phyloP scores from a whole-genome alignment of 2,888 invertebrate species.

The Torymus auratus region DNA sequence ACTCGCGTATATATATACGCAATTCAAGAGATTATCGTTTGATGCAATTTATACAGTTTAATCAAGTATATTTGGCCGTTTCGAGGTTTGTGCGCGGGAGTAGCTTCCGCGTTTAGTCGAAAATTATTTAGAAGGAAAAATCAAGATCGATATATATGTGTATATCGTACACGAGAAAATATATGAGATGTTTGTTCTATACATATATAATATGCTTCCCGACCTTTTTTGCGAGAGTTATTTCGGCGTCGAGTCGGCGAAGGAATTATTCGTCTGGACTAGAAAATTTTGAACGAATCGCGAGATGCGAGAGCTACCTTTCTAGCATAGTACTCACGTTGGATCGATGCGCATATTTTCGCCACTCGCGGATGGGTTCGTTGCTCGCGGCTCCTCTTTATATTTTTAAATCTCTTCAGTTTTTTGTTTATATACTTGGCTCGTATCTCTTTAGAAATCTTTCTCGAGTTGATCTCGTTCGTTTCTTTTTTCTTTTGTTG shows the following conservation, averaged over 20 bases:
- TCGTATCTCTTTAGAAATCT: slow-evolving; percentile 20
- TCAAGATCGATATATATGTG: no score
- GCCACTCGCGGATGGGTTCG: slow-evolving; percentile 10
- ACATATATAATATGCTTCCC: slow-evolving; percentile 26
- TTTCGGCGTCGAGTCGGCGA: slow-evolving; percentile 59
- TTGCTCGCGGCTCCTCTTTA: neutral
- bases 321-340: slow-evolving; percentile 24
- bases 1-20: slow-evolving; percentile 49
- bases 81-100: slow-evolving; percentile 59
- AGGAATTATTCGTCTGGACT: slow-evolving; percentile 67
- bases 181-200: no score
- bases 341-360: slow-evolving; percentile 16
- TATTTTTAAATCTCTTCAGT: neutral
- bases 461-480: slow-evolving; percentile 2
- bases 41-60: slow-evolving; percentile 28
- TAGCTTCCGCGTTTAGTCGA: no score
- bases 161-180: no score
- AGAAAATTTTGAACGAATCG: slow-evolving; percentile 71
- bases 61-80: slow-evolving; percentile 67
- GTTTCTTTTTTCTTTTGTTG: neutral
- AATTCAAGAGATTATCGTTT: slow-evolving; percentile 21
- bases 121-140: no score
- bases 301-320: slow-evolving; percentile 1
- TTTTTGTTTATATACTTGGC: slow-evolving; percentile 12
- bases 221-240: slow-evolving; percentile 2